phyloP scores from a whole-genome alignment of 2,888 invertebrate species.

The Leptura quadrifasciata region DNA sequence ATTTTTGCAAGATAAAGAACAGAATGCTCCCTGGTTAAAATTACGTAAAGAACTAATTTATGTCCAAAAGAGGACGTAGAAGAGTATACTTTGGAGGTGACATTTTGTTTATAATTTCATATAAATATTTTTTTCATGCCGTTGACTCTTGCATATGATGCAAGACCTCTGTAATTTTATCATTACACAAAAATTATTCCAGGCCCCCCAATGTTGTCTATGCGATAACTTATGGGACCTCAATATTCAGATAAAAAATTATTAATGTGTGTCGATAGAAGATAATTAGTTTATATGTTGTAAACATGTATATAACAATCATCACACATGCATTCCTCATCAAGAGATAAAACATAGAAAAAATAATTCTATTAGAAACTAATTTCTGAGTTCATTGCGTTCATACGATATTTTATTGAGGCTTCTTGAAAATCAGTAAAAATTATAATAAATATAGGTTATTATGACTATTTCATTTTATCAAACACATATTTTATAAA shows the following conservation, averaged over 20 bases:
- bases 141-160: not conserved
- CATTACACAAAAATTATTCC: not conserved
- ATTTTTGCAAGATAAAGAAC: no score
- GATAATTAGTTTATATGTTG: not conserved
- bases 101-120: no score
- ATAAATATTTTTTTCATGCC: not conserved
- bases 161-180: not conserved
- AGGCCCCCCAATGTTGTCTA: not conserved
- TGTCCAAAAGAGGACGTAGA: no score
- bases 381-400: no score
- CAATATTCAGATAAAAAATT: not conserved
- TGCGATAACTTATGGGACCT: not conserved
- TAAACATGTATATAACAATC: not conserved
- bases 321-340: not conserved
- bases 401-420: no score
- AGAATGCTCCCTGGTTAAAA: no score
- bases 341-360: not conserved
- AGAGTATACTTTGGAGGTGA: no score
- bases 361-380: not conserved
- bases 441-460: no score
- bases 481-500: no score
- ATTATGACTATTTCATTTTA: no score
- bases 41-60: no score
- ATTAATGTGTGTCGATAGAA: not conserved
- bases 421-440: no score